Evolutionary conservation across 1,140 invertebrate genomes (phyloP), one percentile per base, ranked within the genome.

Genomic region (Druon quercuslanigerum): DNA sequence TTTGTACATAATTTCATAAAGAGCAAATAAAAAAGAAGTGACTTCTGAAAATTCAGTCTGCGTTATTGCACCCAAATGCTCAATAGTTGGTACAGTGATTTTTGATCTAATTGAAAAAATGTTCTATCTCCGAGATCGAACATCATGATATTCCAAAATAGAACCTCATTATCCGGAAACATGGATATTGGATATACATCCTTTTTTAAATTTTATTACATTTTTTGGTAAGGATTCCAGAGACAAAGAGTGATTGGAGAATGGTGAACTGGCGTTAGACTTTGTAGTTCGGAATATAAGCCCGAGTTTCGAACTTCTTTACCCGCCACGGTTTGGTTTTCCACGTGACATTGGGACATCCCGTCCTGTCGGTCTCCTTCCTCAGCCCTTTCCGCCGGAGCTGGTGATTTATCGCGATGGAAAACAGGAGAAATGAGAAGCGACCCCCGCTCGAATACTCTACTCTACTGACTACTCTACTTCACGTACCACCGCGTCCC

Each of bases 401-500:
- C 81, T 77, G 74, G 83, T 91, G 90, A 90, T 91, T 91, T 91
- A 91, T 91, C 83, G 88, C 85, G 82, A 90, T 86, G 87, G 89
- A 91, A 90, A 90, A 86, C 89, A 91, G 83, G 87, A 90, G 89
- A 88, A 91, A 90, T 89, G 89, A 91, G 89, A 90, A 86, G 87
- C 86, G 85, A 89, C 83, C 84, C 79, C 79, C 74, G 79, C 82
- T 79, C 81, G 40, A 46, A 46, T 46, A 46, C 40, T 46, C 16
- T 16, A 25, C 20, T 25, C 16, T 16, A 66, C 60, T 66, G 7
- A 11, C 16, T 16, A 25, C 20, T 25, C 16, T 16, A 66, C 60
- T 66, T 40, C 16, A 79, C 80, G 82, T 46, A 66, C 57, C 82
- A 85, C 80, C 78, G 79, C 84, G 79, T 83, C 81, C 77, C 82